phyloP scores from a whole-genome alignment of 2,113 vertebrate species.

The Fulica atra region DNA sequence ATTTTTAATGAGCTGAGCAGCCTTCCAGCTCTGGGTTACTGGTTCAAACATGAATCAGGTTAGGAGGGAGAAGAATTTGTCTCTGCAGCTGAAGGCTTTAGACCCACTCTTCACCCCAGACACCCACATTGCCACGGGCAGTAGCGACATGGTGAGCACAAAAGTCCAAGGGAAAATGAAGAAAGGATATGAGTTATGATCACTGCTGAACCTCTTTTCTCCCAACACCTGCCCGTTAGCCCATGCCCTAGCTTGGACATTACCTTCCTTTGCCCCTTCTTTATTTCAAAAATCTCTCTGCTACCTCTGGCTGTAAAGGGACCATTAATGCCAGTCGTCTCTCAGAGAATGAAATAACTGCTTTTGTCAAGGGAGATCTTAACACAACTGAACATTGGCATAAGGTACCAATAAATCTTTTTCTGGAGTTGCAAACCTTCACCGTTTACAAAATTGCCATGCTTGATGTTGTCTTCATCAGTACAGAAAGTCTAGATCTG shows the following conservation, averaged over 20 bases:
- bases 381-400: background rate
- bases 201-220: background rate
- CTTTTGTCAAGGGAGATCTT: background rate
- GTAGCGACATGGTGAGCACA: background rate
- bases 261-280: background rate
- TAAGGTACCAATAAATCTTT: background rate
- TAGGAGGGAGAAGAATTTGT: constrained; percentile 29
- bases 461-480: background rate
- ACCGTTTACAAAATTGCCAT: background rate
- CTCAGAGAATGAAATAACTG: background rate
- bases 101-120: background rate
- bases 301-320: background rate
- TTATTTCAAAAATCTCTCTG: background rate
- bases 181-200: background rate
- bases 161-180: background rate
- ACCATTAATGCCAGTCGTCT: background rate
- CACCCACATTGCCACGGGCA: background rate
- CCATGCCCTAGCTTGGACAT: background rate
- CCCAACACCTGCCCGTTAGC: background rate
- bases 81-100: background rate
- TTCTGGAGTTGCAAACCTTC: background rate
- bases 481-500: background rate
- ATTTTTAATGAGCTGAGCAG: constrained; percentile 46
- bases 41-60: constrained; percentile 38
- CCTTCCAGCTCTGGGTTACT: constrained; percentile 54